Evolutionary conservation across 1,140 invertebrate species (phyloP).

Genomic region (Zaprionus ornatus): DNA sequence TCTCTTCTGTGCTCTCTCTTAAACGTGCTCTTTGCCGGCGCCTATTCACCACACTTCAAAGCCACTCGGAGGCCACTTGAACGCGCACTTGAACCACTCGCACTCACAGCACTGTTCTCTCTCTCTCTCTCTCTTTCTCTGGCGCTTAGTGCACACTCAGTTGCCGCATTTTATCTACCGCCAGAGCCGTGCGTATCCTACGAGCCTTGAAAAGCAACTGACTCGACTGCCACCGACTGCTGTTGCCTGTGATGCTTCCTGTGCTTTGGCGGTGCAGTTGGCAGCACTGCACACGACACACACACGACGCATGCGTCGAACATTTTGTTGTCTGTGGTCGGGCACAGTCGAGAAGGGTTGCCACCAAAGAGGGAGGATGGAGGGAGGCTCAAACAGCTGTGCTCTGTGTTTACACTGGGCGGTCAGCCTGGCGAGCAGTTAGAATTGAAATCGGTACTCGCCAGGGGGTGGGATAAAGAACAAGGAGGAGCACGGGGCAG

Average conservation of each 20-base stretch:
- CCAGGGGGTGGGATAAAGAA: neutral
- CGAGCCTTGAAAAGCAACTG: slow-evolving; percentile 80
- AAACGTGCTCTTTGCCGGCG: slow-evolving; percentile 50
- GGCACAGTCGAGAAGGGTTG: slow-evolving; percentile 38
- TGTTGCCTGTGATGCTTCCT: slow-evolving; percentile 3
- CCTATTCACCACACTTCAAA: slow-evolving; percentile 63
- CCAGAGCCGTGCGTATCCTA: slow-evolving; percentile 76
- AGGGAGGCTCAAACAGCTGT: slow-evolving; percentile 62
- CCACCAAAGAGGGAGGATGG: neutral
- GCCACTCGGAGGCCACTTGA: slow-evolving; percentile 35
- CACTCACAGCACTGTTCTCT: slow-evolving; percentile 24
- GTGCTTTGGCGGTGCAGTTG: slow-evolving; percentile 52
- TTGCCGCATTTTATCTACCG: slow-evolving; percentile 55
- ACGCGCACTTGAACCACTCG: slow-evolving; percentile 44
- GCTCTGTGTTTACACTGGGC: slow-evolving; percentile 45
- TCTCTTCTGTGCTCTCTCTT: slow-evolving; percentile 48
- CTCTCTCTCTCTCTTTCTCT: neutral
- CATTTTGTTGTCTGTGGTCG: slow-evolving; percentile 78
- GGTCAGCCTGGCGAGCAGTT: neutral
- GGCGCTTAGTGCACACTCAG: slow-evolving; percentile 34
- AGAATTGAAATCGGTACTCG: neutral
- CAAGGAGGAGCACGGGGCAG: neutral
- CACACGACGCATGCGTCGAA: slow-evolving; percentile 52
- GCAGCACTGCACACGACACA: slow-evolving; percentile 42
- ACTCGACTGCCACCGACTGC: slow-evolving; percentile 11